Conservation (phyloP, 2,113 vertebrate genomes). For the Thymallus thymallus region DNA sequence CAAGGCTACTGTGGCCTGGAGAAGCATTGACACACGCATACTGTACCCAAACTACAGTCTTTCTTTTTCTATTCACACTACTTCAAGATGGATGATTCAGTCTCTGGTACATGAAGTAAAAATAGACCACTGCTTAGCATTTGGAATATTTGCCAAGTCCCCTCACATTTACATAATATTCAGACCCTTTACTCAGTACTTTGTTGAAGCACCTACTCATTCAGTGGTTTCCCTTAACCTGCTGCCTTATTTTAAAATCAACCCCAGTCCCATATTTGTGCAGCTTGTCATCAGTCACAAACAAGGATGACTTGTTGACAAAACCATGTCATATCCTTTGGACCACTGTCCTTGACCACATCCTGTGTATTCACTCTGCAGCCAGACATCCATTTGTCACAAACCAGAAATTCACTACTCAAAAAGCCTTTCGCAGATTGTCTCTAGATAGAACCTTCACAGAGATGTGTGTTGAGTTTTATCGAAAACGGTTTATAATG, state of each 20-base stretch:
- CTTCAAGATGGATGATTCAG: no score
- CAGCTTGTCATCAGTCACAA: conserved; percentile 1
- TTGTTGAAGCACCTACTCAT: no score
- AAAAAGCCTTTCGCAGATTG: not conserved
- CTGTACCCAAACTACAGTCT: no score
- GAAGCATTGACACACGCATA: not conserved
- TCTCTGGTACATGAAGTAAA: no score
- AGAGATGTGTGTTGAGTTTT: not conserved
- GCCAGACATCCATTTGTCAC: not conserved
- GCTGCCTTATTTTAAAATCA: not conserved
- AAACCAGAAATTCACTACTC: not conserved
- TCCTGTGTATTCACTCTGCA: not conserved
- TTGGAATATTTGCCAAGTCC: no score
- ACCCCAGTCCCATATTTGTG: not conserved
- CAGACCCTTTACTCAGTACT: no score
- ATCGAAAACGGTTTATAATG: not conserved
- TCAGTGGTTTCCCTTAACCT: not conserved
- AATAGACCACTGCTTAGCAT: no score
- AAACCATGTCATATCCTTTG: not conserved
- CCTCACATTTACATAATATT: no score
- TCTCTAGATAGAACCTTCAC: not conserved
- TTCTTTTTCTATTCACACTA: no score
- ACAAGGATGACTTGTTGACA: not conserved
- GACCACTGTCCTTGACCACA: conserved; percentile 4
- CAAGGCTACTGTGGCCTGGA: not conserved